phyloP scores from a whole-genome alignment of 2,797 vertebrate species.

The Trichosurus vulpecula region DNA sequence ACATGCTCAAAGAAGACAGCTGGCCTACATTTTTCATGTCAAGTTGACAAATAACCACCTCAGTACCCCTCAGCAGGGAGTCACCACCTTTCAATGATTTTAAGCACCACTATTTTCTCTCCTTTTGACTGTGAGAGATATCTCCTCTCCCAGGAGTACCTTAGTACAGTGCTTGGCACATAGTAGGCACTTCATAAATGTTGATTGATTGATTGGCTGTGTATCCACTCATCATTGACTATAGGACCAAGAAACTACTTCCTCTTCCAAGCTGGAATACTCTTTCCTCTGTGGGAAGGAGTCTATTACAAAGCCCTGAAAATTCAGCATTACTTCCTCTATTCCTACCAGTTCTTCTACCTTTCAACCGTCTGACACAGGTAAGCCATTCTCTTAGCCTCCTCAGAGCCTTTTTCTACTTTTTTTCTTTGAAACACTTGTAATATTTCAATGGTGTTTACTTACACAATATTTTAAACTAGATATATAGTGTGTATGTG shows the following conservation, averaged over 20 bases:
- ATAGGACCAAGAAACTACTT: no score
- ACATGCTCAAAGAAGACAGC: no score
- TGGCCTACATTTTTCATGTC: no score
- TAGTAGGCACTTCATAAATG: neutral
- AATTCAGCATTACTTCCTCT: neutral
- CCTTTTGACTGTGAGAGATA: neutral
- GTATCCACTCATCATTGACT: neutral
- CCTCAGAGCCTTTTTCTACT: neutral
- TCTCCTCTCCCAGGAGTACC: no score
- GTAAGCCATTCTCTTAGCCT: neutral
- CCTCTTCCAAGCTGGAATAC: no score
- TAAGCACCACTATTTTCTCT: no score
- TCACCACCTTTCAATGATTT: no score
- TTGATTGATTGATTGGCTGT: neutral
- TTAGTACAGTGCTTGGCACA: neutral
- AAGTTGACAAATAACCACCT: no score
- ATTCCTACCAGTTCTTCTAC: neutral
- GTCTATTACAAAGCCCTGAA: neutral
- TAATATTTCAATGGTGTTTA: no score
- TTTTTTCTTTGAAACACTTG: no score
- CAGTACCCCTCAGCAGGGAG: no score
- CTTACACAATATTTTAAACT: neutral
- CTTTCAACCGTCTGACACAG: neutral
- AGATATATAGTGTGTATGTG: neutral
- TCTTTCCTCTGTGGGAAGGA: no score